Percentiles rank a stretch among this genome's conserved stretches.
Evolutionary conservation across 2,888 invertebrate genomes (phyloP).

Genomic region (Aporophyla nigra): DNA sequence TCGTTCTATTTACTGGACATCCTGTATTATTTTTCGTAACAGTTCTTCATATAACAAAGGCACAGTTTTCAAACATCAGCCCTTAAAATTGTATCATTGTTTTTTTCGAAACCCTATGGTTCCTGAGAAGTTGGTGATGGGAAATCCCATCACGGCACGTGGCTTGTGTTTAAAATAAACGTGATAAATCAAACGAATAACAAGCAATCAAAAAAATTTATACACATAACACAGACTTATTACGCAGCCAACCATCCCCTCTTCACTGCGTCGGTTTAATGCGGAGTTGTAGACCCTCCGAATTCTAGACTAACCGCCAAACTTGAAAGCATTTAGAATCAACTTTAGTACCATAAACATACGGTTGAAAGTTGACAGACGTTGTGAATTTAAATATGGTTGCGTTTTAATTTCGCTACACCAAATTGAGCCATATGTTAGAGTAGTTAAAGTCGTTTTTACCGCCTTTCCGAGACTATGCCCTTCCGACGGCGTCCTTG

Average conservation of each 20-base stretch:
- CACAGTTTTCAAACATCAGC: not conserved
- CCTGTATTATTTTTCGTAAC: not conserved
- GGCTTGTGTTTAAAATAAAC: not conserved
- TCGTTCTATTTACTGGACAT: not conserved
- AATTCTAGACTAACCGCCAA: not conserved
- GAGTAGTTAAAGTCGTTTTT: not conserved
- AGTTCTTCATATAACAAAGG: not conserved
- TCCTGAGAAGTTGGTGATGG: not conserved
- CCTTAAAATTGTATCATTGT: not conserved
- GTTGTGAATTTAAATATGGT: not conserved
- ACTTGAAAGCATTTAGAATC: conserved; percentile 11
- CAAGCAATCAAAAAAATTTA: not conserved
- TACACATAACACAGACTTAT: not conserved
- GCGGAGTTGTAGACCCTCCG: not conserved
- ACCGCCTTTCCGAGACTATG: not conserved
- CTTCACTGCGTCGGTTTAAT: not conserved
- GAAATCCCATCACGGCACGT: not conserved
- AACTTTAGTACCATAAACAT: conserved; percentile 13
- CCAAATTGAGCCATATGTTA: conserved; percentile 17
- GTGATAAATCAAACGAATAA: not conserved
- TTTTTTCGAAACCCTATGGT: not conserved
- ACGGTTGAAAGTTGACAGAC: not conserved
- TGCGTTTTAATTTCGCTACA: not conserved
- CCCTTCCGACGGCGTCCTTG: not conserved
- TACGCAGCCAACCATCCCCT: not conserved